Evolutionary conservation across 2,797 vertebrate genomes (phyloP).

Genomic region (Onychomys leucogaster): DNA sequence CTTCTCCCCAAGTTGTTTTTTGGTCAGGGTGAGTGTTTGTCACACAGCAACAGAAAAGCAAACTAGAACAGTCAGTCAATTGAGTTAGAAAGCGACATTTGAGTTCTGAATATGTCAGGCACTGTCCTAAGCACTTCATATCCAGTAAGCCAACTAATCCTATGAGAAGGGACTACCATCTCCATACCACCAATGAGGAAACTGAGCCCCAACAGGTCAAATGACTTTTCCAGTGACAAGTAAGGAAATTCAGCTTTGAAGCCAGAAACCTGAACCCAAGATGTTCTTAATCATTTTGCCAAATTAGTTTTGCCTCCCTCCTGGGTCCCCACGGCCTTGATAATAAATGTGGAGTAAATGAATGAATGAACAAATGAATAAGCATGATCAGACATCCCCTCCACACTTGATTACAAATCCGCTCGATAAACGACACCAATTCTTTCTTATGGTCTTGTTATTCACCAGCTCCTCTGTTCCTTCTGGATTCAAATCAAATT

Average conservation of each 20-base stretch:
- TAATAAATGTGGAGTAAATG: not conserved
- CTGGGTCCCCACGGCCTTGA: not conserved
- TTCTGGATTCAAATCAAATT: conserved; percentile 78
- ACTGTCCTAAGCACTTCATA: not conserved
- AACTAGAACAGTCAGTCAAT: not conserved
- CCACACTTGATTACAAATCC: conserved; percentile 68
- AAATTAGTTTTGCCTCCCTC: conserved; percentile 18
- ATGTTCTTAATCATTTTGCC: not conserved
- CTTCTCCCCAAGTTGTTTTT: not conserved
- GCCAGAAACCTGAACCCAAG: not conserved
- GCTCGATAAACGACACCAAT: conserved; percentile 66
- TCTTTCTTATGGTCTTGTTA: conserved; percentile 63
- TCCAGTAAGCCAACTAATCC: not conserved
- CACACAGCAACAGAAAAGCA: not conserved
- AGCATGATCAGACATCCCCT: conserved; percentile 45
- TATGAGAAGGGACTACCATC: not conserved
- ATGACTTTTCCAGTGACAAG: not conserved
- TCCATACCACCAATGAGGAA: not conserved
- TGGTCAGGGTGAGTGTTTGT: not conserved
- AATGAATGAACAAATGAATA: conserved; percentile 66
- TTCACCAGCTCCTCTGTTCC: conserved; percentile 62
- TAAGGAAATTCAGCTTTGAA: conserved; percentile 23
- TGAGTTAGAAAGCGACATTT: not conserved
- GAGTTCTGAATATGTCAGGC: not conserved
- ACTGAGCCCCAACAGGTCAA: not conserved